These are phyloP conservation scores for Andricus curvator DNA, from an alignment of 2,888 invertebrate species.

Conservation along the genomic window DNA sequence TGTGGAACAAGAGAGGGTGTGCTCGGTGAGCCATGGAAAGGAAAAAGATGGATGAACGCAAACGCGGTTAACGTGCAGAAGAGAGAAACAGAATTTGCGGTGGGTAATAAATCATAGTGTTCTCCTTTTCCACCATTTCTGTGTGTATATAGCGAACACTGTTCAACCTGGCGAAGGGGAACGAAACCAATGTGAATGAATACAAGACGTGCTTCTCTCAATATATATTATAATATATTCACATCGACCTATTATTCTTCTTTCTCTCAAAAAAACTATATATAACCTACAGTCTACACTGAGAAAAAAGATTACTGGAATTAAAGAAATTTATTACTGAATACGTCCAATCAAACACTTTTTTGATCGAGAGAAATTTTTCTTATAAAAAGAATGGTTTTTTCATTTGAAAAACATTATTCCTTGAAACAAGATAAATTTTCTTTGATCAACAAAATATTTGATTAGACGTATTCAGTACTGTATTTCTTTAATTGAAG, in stretches of 20 bases:
- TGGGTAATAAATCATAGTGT: conserved; percentile 77
- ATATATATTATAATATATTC: background rate
- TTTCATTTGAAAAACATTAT: too few species aligned
- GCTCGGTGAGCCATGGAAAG: conserved; percentile 76
- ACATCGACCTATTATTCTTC: background rate
- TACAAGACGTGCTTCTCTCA: background rate
- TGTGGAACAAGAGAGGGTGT: conserved; percentile 71
- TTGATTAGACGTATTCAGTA: too few species aligned
- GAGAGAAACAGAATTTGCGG: conserved; percentile 77
- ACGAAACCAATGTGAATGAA: conserved; percentile 17
- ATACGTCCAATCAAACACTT: too few species aligned
- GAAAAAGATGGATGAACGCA: conserved; percentile 78
- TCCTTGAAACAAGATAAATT: too few species aligned
- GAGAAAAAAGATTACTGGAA: too few species aligned
- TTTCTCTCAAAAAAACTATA: background rate
- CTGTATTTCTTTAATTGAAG: too few species aligned
- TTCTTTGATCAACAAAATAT: too few species aligned
- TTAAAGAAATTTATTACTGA: too few species aligned
- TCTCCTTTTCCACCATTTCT: conserved; percentile 52
- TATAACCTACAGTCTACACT: background rate
- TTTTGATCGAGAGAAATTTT: too few species aligned
- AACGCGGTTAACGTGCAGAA: conserved; percentile 75
- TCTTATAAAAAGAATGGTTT: too few species aligned
- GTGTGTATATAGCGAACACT: conserved; percentile 20
- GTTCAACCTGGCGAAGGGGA: conserved; percentile 19